Conservation (phyloP, 2,113 vertebrate genomes). For the Austrofundulus limnaeus region DNA sequence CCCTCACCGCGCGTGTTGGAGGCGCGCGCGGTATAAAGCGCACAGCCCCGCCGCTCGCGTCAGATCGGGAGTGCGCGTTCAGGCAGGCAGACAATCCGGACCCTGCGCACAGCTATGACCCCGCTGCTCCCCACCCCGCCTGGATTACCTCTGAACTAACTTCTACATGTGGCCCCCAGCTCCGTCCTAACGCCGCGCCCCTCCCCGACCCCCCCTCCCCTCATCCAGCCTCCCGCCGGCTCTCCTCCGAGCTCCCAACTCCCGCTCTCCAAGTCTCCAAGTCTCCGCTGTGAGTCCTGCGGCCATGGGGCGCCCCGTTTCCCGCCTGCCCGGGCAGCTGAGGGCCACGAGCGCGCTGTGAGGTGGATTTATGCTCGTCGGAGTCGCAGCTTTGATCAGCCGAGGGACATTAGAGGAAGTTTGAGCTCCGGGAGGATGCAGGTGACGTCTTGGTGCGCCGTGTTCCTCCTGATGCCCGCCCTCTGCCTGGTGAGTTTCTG, state of each 20-base stretch:
- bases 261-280: constrained; percentile 38
- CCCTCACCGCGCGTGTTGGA: constrained; percentile 51
- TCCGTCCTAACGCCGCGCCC: not conserved
- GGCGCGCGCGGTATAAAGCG: constrained; percentile 74
- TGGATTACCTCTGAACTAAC: constrained; percentile 83
- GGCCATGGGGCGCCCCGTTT: constrained; percentile 89
- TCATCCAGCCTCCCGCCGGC: not conserved
- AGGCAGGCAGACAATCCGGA: constrained; percentile 30
- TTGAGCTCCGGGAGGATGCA: constrained; percentile 93
- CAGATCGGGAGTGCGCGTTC: constrained; percentile 52
- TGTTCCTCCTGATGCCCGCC: constrained; percentile 89
- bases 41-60: constrained; percentile 53
- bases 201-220: not conserved
- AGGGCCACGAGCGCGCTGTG: constrained; percentile 83
- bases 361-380: constrained; percentile 95
- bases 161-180: constrained; percentile 27
- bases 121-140: constrained; percentile 60
- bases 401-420: constrained; percentile 88
- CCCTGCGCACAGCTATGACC: constrained; percentile 66
- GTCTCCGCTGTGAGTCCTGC: constrained; percentile 77
- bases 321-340: constrained; percentile 85
- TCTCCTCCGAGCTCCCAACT: not conserved
- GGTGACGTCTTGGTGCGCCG: constrained; percentile 89
- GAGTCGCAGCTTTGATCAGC: constrained; percentile 80
- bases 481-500: constrained; percentile 90